phyloP scores from a whole-genome alignment of 1,140 invertebrate species.

The Stratiolaelaps scimitus region DNA sequence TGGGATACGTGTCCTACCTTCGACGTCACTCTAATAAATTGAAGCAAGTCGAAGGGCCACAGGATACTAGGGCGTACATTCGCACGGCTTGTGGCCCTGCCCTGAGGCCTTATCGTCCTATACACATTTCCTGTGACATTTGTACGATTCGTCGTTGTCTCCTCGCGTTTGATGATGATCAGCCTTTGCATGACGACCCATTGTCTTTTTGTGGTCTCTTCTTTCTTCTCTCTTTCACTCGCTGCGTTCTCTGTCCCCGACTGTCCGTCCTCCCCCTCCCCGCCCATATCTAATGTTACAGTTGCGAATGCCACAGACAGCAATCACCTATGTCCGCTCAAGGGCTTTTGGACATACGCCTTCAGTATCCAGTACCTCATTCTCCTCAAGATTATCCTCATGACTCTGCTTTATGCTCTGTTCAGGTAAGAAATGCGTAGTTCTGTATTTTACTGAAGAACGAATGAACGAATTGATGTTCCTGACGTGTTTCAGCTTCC shows the following conservation, averaged over 20 bases:
- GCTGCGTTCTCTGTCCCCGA: not conserved
- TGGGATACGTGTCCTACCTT: too few relatives aligned
- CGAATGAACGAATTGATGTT: not conserved
- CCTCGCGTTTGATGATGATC: too few relatives aligned
- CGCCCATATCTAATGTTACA: not conserved
- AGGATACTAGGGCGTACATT: too few relatives aligned
- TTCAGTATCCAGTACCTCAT: constrained; percentile 44
- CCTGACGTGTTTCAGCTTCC: too few relatives aligned
- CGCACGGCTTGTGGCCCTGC: too few relatives aligned
- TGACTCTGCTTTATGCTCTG: constrained; percentile 44
- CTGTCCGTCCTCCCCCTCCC: not conserved
- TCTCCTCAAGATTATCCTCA: constrained; percentile 43
- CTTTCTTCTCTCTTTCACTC: not conserved
- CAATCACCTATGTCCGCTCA: constrained; percentile 39
- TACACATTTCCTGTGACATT: too few relatives aligned
- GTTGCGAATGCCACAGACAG: constrained; percentile 31
- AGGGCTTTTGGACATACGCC: constrained; percentile 41
- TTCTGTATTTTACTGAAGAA: constrained; percentile 15
- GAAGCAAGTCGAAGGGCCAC: too few relatives aligned
- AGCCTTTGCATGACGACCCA: not conserved
- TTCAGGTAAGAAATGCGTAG: constrained; percentile 42
- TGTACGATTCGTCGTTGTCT: too few relatives aligned
- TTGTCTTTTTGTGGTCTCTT: not conserved
- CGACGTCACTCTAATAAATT: too few relatives aligned
- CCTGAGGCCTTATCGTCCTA: too few relatives aligned